Evolutionary conservation across 2,797 vertebrate species (phyloP).

Genomic region (Nannoperca obscura): DNA sequence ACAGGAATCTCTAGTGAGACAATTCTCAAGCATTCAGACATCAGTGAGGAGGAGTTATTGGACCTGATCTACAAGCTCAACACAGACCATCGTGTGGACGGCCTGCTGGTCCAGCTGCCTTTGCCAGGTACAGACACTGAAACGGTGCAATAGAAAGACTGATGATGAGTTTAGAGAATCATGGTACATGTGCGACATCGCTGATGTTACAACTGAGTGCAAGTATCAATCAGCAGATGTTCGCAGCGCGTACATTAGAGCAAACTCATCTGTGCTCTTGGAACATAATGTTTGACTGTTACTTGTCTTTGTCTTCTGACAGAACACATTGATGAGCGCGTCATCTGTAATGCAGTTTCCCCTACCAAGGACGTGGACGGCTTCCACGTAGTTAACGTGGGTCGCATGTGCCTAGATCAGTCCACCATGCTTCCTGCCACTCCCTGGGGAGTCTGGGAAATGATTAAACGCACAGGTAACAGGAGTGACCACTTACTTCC

Average conservation of each 20-base stretch:
- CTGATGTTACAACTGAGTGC: too few species aligned
- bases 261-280: neutral
- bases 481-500: accelerated
- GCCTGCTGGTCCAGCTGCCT: slow-evolving; percentile 95
- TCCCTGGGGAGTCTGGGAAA: slow-evolving; percentile 96
- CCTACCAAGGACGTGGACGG: slow-evolving; percentile 97
- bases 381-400: slow-evolving; percentile 96
- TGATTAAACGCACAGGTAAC: slow-evolving; percentile 95
- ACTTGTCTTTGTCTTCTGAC: slow-evolving; percentile 22
- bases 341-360: slow-evolving; percentile 92
- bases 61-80: slow-evolving; percentile 93
- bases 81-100: slow-evolving; percentile 89
- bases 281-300: neutral
- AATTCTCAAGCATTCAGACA: slow-evolving; percentile 89
- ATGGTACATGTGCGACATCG: neutral
- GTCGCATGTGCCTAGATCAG: slow-evolving; percentile 96
- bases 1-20: slow-evolving; percentile 96
- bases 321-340: slow-evolving; percentile 95
- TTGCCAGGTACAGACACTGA: slow-evolving; percentile 87
- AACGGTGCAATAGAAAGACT: neutral
- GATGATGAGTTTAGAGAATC: neutral
- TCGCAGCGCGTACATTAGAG: too few species aligned
- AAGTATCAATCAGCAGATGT: too few species aligned
- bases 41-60: slow-evolving; percentile 93
- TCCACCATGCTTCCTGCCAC: slow-evolving; percentile 96